Evolutionary conservation across 2,797 vertebrate genomes (phyloP).

Genomic region (Steatocranus sp.): DNA sequence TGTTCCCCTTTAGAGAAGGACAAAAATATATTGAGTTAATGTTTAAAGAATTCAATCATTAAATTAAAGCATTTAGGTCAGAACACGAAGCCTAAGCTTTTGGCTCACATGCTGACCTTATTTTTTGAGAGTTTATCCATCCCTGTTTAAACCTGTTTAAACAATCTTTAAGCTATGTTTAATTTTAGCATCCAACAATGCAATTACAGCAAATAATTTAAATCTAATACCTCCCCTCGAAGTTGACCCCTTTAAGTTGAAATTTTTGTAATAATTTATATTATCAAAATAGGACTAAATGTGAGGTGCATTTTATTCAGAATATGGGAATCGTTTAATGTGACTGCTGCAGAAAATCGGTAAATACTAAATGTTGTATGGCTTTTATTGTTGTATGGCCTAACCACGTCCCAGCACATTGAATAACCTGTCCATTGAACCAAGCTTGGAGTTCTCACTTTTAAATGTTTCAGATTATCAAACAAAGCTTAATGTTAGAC

Average conservation of each 20-base stretch:
- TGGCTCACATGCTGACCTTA: background rate
- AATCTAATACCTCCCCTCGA: background rate
- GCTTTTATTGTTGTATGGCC: too few species aligned
- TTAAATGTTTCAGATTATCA: background rate
- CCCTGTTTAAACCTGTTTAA: background rate
- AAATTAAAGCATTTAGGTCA: background rate
- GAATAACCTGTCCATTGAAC: background rate
- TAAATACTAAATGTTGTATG: too few species aligned
- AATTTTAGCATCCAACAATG: background rate
- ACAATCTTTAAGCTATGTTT: background rate
- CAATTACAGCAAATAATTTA: background rate
- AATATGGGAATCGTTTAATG: background rate
- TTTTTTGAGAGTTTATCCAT: background rate
- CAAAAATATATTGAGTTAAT: background rate
- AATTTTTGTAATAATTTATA: background rate
- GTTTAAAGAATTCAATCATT: background rate
- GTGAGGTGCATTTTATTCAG: background rate
- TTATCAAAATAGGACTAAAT: background rate
- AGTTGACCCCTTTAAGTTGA: background rate
- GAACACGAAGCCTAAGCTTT: background rate
- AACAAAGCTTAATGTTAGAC: background rate
- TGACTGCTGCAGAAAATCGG: too few species aligned
- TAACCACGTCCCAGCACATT: background rate
- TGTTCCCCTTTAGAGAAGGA: too few species aligned
- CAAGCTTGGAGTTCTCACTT: background rate